Evolutionary conservation across 2,113 vertebrate species (phyloP).

Genomic region (Microcebus jonahi): DNA sequence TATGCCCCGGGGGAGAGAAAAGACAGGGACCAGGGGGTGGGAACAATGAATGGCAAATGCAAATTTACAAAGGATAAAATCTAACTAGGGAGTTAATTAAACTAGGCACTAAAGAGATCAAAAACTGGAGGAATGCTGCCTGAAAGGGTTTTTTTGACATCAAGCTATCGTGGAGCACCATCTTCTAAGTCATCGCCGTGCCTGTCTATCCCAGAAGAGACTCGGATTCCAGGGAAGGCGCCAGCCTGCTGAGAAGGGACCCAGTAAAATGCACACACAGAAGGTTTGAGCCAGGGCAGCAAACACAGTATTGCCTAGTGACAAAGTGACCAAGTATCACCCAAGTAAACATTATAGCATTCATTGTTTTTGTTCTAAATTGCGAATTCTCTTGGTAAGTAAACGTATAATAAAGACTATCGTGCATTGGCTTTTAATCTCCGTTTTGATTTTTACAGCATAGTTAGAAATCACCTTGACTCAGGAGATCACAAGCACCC

Average conservation of each 20-base stretch:
- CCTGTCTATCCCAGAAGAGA: not conserved
- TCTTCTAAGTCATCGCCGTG: no score
- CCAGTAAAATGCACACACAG: accelerated
- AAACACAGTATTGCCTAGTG: no score
- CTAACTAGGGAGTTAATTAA: not conserved
- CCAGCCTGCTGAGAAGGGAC: not conserved
- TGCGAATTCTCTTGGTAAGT: not conserved
- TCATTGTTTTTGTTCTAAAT: not conserved
- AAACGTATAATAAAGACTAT: not conserved
- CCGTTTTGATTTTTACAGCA: not conserved
- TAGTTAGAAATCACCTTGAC: not conserved
- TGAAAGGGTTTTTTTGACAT: not conserved
- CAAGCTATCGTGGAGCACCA: not conserved
- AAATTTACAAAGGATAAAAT: not conserved
- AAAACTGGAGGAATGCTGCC: not conserved
- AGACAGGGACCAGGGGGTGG: no score
- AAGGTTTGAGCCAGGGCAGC: accelerated
- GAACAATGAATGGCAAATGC: not conserved
- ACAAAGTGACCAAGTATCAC: not conserved
- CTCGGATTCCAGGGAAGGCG: not conserved
- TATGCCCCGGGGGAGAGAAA: not conserved
- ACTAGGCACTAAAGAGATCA: not conserved
- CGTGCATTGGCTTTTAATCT: not conserved
- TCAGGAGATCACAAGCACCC: accelerated
- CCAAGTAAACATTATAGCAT: not conserved